Evolutionary conservation across 2,888 invertebrate species (phyloP), one percentile per base, ranked within the genome.

Genomic region (Eristalinus sepulchralis): DNA sequence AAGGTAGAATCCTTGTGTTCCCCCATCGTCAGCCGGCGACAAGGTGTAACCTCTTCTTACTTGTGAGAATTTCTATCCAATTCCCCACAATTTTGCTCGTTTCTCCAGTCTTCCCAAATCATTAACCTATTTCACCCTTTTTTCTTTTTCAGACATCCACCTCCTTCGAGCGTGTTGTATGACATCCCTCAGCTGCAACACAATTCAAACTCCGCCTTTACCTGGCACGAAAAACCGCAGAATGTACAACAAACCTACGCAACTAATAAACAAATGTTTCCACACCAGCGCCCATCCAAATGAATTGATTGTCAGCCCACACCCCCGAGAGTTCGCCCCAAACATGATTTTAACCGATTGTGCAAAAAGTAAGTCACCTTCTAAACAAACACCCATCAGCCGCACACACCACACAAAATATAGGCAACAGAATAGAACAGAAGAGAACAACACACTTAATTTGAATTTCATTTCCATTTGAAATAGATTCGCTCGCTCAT

Each of bases 381-480:
- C 47, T 9, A 17, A 47, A 47, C 47, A 47, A 47, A 17, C 17
- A 47, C 47, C n/a, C 1, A 47, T 6, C 5, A 47, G 17, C 47
- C n/a, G 47, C 47, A 47, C 62, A 62, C 13, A 34, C 81, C 70
- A 60, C 76, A 27, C 27, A n/a, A n/a, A n/a, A n/a, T n/a, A n/a
- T n/a, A n/a, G 2, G 27, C 27, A 27, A 27, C 27, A 27, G 5
- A 27, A 27, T 5, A 27, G 27, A 27, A 27, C 27, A 27, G 2
- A 72, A 63, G 67, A 78, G 72, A 78, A 78, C 78, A 78, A 57
- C 72, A 83, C 78, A 71, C 77, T 70, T 78, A 79, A 73, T 75
- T 73, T 31, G 47, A 62, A 39, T 31, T 34, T 27, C 53, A 67
- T 79, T 76, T 62, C 76, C 75, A 76, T 75, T 83, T 64, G 53